phyloP scores from a whole-genome alignment of 2,113 vertebrate species.

The Antechinus flavipes region DNA sequence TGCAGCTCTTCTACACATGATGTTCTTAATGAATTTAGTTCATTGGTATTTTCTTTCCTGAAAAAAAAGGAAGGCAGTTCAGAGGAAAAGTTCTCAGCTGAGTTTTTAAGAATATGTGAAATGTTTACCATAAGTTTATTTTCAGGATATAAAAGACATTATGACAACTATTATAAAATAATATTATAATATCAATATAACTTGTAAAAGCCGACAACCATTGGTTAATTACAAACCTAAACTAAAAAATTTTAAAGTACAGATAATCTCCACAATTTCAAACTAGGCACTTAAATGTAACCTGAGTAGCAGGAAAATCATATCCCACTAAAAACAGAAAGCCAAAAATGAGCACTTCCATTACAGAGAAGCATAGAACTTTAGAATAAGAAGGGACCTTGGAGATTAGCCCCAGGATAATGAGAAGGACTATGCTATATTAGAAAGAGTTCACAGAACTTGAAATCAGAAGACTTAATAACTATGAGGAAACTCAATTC shows the following conservation, averaged over 20 bases:
- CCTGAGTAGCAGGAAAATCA: slow-evolving; percentile 45
- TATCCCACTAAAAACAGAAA: slow-evolving; percentile 27
- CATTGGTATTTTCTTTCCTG: not conserved
- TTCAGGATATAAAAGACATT: slow-evolving; percentile 23
- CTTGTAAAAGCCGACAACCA: slow-evolving; percentile 25
- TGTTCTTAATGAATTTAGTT: slow-evolving; percentile 29
- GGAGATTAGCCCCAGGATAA: not conserved
- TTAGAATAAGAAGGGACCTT: not conserved
- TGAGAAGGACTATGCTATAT: not conserved
- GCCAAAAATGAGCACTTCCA: slow-evolving; percentile 35
- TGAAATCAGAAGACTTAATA: not conserved
- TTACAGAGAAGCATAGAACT: not conserved
- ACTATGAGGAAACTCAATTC: not conserved
- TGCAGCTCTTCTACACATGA: not conserved
- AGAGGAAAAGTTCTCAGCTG: slow-evolving; percentile 40
- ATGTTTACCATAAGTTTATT: slow-evolving; percentile 44
- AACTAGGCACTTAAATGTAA: not conserved
- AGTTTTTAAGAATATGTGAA: slow-evolving; percentile 50
- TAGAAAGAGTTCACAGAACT: not conserved
- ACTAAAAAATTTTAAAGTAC: slow-evolving; percentile 47
- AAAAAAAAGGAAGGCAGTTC: slow-evolving; percentile 7
- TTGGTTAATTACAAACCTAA: slow-evolving; percentile 49
- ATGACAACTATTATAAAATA: not conserved
- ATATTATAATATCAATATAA: not conserved
- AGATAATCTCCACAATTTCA: slow-evolving; percentile 40